Base-by-base conservation (phyloP, 92 coral and sea anemone species). In the Epizoanthus illoricatus region DNA sequence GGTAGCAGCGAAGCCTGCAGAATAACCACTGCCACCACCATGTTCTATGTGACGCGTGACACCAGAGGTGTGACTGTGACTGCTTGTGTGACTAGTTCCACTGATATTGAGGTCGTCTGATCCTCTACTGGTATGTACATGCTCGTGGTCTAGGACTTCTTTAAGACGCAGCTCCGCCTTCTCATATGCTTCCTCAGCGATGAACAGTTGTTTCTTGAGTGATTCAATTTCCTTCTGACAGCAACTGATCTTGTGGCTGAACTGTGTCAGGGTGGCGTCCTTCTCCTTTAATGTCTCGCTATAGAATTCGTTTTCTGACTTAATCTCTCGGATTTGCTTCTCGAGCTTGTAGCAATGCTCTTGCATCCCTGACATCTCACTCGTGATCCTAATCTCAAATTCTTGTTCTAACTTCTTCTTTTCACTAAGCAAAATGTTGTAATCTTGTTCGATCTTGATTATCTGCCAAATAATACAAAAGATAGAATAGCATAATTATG, bases 191-290 rank as follows among this genome's bases (percentile, higher is more conserved):
- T 82, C 86, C n/a, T 63, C 43, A 3, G 75, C 84, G 21, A 84
- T 74, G 63, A 67, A 76, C 36, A 83, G 73, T 66, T 89, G 90
- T 57, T 74, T 86, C 81, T 66, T 85, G 73, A 86, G 75, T 79
- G 73, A 54, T 70, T 86, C 90, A n/a, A 83, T 66, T 56, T 91
- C 92, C 20, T 85, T 89, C 67, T 87, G 88, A 65, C 84, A 84
- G 55, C 80, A 62, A 39, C 87, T 79, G 65, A 89, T 83, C 81
- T 85, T 87, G 83, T 73, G 65, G 56, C 95, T 80, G 49, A 91
- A 80, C 40, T 89, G 79, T 18, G 79, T 73, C 20, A 91, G 36
- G 67, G 87, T 60, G 2, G 85, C 57, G 79, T 89, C 78, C 64
- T 84, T 84, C 65, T 86, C 86, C 20, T 89, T 88, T 63, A 79